These are phyloP conservation scores for Microcebus tavaratra DNA, from an alignment of 2,113 vertebrate species.

Conservation along the genomic window DNA sequence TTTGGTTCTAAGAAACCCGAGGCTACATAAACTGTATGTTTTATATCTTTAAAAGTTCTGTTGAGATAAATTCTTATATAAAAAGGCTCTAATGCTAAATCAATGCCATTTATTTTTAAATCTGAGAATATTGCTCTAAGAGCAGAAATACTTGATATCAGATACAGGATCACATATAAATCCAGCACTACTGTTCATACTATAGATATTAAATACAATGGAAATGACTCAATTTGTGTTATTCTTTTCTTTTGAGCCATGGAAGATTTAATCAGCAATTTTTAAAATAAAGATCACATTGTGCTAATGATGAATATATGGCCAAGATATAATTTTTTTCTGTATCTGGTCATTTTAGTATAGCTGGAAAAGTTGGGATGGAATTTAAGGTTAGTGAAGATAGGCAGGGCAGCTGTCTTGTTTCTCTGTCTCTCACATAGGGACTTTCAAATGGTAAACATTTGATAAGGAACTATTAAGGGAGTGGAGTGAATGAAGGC, in stretches of 20 bases:
- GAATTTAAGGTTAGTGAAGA: not conserved
- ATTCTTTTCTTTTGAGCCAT: not conserved
- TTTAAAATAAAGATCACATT: not conserved
- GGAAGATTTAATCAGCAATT: not conserved
- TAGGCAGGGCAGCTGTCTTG: fast-evolving
- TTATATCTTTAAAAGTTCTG: conserved; percentile 84
- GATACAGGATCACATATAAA: not conserved
- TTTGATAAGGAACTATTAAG: not conserved
- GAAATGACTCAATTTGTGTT: not conserved
- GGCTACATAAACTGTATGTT: conserved; percentile 84
- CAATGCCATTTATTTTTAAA: conserved; percentile 84
- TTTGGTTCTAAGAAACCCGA: conserved; percentile 83
- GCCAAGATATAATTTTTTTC: not conserved
- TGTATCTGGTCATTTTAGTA: not conserved
- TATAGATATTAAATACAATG: fast-evolving
- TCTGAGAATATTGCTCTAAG: conserved; percentile 50
- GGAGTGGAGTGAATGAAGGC: not conserved
- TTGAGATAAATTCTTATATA: conserved; percentile 81
- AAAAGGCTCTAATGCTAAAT: conserved; percentile 81
- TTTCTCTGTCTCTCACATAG: not conserved
- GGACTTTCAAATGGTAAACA: not conserved
- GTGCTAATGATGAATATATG: not conserved
- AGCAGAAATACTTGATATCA: not conserved
- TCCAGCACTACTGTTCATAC: too few species aligned
- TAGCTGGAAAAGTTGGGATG: not conserved